Conservation (phyloP, 23 tunicate genomes). For the Styela clava region DNA sequence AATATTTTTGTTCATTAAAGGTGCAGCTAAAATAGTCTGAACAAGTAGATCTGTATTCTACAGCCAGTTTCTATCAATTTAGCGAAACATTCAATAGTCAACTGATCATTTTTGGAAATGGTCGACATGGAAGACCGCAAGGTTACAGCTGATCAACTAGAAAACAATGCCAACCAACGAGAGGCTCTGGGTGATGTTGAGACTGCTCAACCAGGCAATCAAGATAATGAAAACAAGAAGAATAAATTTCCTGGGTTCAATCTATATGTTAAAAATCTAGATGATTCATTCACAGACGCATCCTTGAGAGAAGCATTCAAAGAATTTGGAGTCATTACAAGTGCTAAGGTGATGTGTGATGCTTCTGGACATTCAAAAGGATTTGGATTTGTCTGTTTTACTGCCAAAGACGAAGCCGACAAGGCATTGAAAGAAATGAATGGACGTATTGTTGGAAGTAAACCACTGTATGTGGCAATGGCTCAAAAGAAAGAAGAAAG, state of each 20-base stretch:
- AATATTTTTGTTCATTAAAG: too few species aligned
- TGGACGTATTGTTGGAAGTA: slow-evolving; percentile 26
- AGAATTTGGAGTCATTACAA: slow-evolving; percentile 17
- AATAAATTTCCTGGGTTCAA: slow-evolving; percentile 30
- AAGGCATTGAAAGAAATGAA: slow-evolving; percentile 22
- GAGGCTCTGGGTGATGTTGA: not conserved
- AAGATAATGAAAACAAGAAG: not conserved
- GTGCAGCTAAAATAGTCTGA: too few species aligned
- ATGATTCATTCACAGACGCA: slow-evolving; percentile 24
- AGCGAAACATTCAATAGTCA: too few species aligned
- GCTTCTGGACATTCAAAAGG: slow-evolving; percentile 7
- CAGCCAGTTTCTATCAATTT: too few species aligned
- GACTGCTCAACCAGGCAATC: not conserved
- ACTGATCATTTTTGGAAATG: too few species aligned
- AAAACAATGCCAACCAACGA: not conserved
- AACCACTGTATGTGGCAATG: slow-evolving; percentile 30
- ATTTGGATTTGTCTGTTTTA: slow-evolving; percentile 31
- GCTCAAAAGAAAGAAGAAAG: slow-evolving; percentile 27
- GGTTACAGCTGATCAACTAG: not conserved
- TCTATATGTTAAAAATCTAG: slow-evolving; percentile 21
- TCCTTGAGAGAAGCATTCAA: slow-evolving; percentile 24
- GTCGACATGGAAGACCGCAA: not conserved
- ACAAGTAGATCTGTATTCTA: too few species aligned
- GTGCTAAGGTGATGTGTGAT: slow-evolving; percentile 32
- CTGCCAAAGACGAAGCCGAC: slow-evolving; percentile 19